Percentiles rank a stretch among this genome's conserved stretches.
Evolutionary conservation across 2,797 vertebrate genomes (phyloP).

Genomic region (Silurus aristotelis): DNA sequence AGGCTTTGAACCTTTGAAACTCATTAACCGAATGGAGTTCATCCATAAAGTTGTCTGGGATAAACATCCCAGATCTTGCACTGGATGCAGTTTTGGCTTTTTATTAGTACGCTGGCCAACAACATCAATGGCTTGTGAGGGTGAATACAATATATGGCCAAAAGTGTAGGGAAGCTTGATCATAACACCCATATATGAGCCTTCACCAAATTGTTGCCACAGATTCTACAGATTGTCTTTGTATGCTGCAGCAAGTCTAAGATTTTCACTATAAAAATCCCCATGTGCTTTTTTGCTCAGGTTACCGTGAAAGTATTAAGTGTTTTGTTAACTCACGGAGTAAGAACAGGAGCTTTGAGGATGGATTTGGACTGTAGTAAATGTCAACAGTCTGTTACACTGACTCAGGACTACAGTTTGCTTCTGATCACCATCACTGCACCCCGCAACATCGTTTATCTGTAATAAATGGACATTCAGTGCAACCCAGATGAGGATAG

Average conservation of each 20-base stretch:
- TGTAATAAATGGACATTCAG: no score
- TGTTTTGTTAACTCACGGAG: not conserved
- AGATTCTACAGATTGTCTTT: not conserved
- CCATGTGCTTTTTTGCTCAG: no score
- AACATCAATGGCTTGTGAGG: not conserved
- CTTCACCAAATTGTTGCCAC: not conserved
- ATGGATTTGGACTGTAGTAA: no score
- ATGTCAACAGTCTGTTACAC: no score
- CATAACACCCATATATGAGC: not conserved
- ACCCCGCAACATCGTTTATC: no score
- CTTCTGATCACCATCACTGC: no score
- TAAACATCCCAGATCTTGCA: slow-evolving; percentile 54
- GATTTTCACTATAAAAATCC: no score
- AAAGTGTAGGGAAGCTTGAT: not conserved
- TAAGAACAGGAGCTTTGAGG: no score
- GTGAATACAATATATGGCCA: not conserved
- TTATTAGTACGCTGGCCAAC: slow-evolving; percentile 32
- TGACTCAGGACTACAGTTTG: no score
- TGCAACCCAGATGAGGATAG: no score
- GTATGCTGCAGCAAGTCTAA: not conserved
- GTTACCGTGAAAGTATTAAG: not conserved
- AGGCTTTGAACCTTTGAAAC: slow-evolving; percentile 52
- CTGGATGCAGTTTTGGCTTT: slow-evolving; percentile 49
- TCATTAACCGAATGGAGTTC: slow-evolving; percentile 58
- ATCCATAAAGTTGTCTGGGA: slow-evolving; percentile 64